Evolutionary conservation across 35 echinoderm and acorn worm genomes (phyloP), one percentile per base, ranked within the genome.

Genomic region (Apostichopus californicus): DNA sequence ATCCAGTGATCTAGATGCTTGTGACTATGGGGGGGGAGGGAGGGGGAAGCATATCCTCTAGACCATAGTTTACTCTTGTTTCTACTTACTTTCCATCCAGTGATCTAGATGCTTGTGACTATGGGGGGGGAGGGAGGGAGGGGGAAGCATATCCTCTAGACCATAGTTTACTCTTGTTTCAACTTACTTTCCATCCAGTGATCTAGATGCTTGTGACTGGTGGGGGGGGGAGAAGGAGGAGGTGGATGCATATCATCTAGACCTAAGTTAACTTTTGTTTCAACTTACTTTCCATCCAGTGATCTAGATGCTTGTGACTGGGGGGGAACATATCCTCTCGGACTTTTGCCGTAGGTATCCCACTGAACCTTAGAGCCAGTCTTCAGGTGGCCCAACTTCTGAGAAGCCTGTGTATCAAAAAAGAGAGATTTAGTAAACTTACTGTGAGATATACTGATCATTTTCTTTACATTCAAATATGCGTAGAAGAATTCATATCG

Each of bases 131-230:
- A 24, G 28, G 28, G 28, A 34, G 28, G 28, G 28, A 2, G 2
- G 28, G 1, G 28, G 28, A 34, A 1, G 28, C 54, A 8, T 65
- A 23, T 11, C 83, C 26, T 25, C 83, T 87, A 0, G 83, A 56
- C 20, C 34, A 9, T 0, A 46, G 34, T 46, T 46, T 46, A 46
- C 34, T 46, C 0, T 46, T 46, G n/a, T 22, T n/a, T 79, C 10
- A 22, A 81, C 83, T 87, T 59, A 87, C 83, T 87, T 87, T 87
- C 83, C 83, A 87, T 87, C 83, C 56, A 87, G 56, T 20, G 83
- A 87, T 59, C 83, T 66, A 56, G 83, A 61, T 24, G 83, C 83
- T 5, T 53, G 83, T 13, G 58, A 87, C 55, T 87, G 56, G 13
- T 9, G 17, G 15, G 56, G 21, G 25, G 60, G 34, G n/a, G n/a